A percentile compares a stretch with the other conserved stretches of the same genome.
These are phyloP conservation scores for Labeo catla DNA, from an alignment of 2,113 vertebrate species.

Conservation along the genomic window DNA sequence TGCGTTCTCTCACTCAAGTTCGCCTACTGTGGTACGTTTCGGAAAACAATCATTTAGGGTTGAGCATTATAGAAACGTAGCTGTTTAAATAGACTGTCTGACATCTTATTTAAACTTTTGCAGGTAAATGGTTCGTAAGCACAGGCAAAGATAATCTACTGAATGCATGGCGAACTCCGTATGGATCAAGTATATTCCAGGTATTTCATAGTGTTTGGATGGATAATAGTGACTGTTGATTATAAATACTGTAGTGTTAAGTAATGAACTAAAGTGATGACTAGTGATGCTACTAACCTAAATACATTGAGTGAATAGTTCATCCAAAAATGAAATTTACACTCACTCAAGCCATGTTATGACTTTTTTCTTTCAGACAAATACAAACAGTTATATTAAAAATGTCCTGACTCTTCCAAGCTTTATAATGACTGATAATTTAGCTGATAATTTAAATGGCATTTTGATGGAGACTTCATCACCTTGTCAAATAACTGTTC, in stretches of 20 bases:
- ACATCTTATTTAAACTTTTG: background rate
- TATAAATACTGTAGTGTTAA: background rate
- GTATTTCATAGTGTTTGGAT: slow-evolving; percentile 67
- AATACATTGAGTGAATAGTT: background rate
- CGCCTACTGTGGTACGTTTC: slow-evolving; percentile 88
- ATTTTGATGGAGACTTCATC: no score
- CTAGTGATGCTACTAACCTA: background rate
- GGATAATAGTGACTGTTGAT: background rate
- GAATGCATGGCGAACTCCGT: slow-evolving; percentile 98
- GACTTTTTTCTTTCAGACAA: no score
- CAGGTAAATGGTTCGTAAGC: slow-evolving; percentile 98
- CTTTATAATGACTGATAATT: no score
- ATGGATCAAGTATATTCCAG: slow-evolving; percentile 99
- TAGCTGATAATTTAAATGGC: no score
- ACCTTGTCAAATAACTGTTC: no score
- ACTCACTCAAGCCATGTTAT: no score
- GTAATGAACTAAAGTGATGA: background rate
- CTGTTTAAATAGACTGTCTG: background rate
- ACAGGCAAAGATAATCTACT: slow-evolving; percentile 98
- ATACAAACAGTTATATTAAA: no score
- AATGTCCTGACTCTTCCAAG: no score
- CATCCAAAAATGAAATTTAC: no score
- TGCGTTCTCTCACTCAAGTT: slow-evolving; percentile 98
- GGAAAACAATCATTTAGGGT: background rate
- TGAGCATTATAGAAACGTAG: background rate